Base-by-base conservation (phyloP, 1,140 invertebrate species). In the Diachasmimorpha longicaudata region DNA sequence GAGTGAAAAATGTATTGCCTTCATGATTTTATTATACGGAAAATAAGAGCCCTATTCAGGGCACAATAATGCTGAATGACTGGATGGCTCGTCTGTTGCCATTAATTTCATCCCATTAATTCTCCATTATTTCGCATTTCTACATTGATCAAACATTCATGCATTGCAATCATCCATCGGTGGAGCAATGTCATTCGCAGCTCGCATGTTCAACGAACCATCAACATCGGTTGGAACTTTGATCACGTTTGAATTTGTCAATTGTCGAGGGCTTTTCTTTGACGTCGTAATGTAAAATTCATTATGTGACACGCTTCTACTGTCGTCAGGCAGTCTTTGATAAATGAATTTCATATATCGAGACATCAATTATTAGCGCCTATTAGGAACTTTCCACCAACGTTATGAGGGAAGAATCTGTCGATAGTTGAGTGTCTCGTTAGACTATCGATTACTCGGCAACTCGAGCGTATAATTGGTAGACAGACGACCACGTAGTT, bases 381-480 rank as follows among this genome's bases (percentile, higher is more conserved):
- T 52, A 52, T 52, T 16, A 52, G 16, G 11, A 52, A 16, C 48
- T 52, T 52, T 19, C 14, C 5, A 2, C 6, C 31, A 1, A 6
- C 42, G 42, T 52, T 52, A 52, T 52, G 14, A 16, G 5, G 23
- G 63, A 69, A 68, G 63, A 68, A 74, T 39, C 55, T 42, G 72
- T 52, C 55, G 58, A 66, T 74, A 63, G 72, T 42, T 52, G 23
- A 36, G 31, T 74, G 63, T 74, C 72, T 74, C 63, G 63, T 67
- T 74, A 68, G 10, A 44, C 66, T 74, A 74, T 74, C 63, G 72
- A 74, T 74, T 74, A 9, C 16, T 19, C 13, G 63, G 44, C 16
- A 74, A 74, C 68, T 74, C 42, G 72, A 74, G 72, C 36, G 72
- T 74, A 13, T 74, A 74, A 74, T 74, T 44, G 23, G 63, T 39